Conservation (phyloP, 2,888 invertebrate species). For the Maniola hyperantus region DNA sequence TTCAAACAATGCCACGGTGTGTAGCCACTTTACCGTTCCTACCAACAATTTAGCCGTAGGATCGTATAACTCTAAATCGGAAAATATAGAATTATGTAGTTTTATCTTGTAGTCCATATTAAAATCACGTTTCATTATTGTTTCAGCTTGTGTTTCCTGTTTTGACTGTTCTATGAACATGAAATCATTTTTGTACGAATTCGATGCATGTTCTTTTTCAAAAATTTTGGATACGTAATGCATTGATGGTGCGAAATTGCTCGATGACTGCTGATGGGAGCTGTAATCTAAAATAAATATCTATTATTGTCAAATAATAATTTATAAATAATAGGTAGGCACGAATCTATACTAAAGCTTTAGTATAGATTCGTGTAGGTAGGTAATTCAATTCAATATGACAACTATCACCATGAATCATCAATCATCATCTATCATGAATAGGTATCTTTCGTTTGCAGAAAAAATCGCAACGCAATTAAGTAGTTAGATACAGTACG, state of each 20-base stretch:
- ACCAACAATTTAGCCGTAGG: constrained; percentile 90
- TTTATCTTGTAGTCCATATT: constrained; percentile 16
- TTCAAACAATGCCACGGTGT: constrained; percentile 88
- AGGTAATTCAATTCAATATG: too few relatives aligned
- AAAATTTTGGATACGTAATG: constrained; percentile 56
- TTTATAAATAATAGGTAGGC: not conserved
- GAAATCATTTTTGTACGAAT: constrained; percentile 23
- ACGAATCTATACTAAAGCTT: too few relatives aligned
- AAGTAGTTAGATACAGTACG: not conserved
- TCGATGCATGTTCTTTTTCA: constrained; percentile 36
- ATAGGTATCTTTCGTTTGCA: not conserved
- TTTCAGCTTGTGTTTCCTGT: constrained; percentile 43
- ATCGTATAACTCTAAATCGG: constrained; percentile 76
- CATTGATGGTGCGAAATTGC: constrained; percentile 50
- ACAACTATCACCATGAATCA: too few relatives aligned
- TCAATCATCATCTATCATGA: too few relatives aligned
- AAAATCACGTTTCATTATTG: constrained; percentile 38
- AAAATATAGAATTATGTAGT: constrained; percentile 44
- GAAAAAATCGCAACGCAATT: constrained; percentile 2
- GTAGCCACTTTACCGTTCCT: constrained; percentile 90
- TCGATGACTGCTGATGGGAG: constrained; percentile 7
- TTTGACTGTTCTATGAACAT: constrained; percentile 34
- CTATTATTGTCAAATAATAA: not conserved
- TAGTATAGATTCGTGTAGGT: too few relatives aligned
- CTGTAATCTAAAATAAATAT: constrained; percentile 13